phyloP scores from a whole-genome alignment of 2,113 vertebrate genomes.

The Semicossyphus pulcher region DNA sequence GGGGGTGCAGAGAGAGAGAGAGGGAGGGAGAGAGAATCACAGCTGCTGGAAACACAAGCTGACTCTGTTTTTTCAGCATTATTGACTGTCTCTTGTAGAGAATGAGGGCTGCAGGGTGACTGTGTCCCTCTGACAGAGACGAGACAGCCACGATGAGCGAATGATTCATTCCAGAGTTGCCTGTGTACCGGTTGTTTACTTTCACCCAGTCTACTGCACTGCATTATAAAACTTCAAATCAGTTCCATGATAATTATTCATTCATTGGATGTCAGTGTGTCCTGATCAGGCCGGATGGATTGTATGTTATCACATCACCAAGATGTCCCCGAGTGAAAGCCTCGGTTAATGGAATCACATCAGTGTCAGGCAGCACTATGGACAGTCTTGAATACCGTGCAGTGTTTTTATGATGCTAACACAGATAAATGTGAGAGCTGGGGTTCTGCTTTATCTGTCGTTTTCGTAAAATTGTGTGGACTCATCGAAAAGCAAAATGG shows the following conservation, averaged over 20 bases:
- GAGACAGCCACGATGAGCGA: neutral
- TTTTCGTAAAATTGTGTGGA: constrained; percentile 1
- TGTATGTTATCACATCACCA: constrained; percentile 19
- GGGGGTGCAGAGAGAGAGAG: neutral
- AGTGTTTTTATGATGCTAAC: constrained; percentile 2
- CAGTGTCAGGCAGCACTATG: neutral
- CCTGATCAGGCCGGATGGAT: neutral
- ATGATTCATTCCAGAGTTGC: neutral
- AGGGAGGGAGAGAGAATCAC: constrained; percentile 32
- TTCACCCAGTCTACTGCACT: neutral
- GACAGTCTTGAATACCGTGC: neutral
- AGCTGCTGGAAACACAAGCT: constrained; percentile 48
- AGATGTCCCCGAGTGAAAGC: constrained; percentile 17
- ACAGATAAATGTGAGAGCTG: neutral
- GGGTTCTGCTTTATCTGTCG: neutral
- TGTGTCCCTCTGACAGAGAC: neutral
- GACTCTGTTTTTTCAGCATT: constrained; percentile 28
- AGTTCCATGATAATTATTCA: neutral
- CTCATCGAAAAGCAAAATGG: neutral
- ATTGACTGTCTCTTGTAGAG: constrained; percentile 55
- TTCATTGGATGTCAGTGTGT: constrained; percentile 9
- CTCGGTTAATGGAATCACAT: neutral
- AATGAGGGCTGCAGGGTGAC: constrained; percentile 13
- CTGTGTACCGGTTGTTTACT: neutral
- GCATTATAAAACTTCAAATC: neutral